These are phyloP conservation scores for Sphecodes monilicornis DNA, from an alignment of 2,888 invertebrate species.

Conservation along the genomic window DNA sequence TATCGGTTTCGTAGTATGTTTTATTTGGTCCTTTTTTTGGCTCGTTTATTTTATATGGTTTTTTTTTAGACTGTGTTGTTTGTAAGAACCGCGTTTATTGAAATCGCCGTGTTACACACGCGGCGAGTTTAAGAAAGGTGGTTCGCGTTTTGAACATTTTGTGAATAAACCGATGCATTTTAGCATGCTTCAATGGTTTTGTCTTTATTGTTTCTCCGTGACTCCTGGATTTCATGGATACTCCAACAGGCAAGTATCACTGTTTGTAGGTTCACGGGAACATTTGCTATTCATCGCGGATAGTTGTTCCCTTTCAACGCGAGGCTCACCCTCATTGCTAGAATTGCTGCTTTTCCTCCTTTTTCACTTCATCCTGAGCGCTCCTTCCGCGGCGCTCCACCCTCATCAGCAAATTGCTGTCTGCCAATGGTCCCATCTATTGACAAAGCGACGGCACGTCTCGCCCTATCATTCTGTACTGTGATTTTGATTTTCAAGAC, in stretches of 20 bases:
- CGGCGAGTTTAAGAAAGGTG: neutral
- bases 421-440: conserved; percentile 24
- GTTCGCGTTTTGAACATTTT: neutral
- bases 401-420: conserved; percentile 59
- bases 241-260: neutral
- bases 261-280: conserved; percentile 6
- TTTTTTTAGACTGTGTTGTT: neutral
- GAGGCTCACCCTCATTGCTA: conserved; percentile 27
- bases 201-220: neutral
- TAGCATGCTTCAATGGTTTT: neutral
- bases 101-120: neutral
- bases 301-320: conserved; percentile 28
- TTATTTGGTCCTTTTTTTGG: neutral
- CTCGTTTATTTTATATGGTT: neutral
- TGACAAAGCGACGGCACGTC: neutral
- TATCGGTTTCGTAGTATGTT: neutral
- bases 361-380: conserved; percentile 28
- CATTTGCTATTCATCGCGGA: conserved; percentile 15
- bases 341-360: conserved; percentile 48
- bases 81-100: neutral
- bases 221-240: neutral
- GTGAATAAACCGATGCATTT: conserved; percentile 35
- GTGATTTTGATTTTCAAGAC: neutral
- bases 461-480: neutral
- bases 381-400: conserved; percentile 28